Evolutionary conservation across 2,888 invertebrate species (phyloP).

Genomic region (Eristalis pertinax): DNA sequence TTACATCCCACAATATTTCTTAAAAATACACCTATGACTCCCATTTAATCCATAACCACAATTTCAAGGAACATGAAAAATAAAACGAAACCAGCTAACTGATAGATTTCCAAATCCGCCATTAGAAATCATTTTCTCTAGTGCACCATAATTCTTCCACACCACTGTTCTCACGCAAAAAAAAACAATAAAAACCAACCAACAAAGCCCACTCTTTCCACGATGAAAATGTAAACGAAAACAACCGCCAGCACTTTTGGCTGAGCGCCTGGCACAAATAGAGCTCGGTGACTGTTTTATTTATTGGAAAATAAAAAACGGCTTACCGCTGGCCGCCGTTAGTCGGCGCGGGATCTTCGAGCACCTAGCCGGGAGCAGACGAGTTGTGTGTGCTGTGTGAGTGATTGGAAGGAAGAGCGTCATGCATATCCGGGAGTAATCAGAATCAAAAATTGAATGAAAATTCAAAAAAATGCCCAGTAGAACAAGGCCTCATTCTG

Average conservation of each 20-base stretch:
- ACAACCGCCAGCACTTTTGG: slow-evolving; percentile 9
- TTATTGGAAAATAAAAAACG: slow-evolving; percentile 70
- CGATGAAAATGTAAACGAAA: background rate
- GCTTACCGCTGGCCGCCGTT: slow-evolving; percentile 14
- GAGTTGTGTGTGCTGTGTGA: background rate
- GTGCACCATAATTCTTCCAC: background rate
- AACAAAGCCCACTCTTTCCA: background rate
- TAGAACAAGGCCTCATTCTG: background rate
- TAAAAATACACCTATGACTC: no score
- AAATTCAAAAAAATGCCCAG: background rate
- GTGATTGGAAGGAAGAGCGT: background rate
- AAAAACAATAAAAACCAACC: background rate
- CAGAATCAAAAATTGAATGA: background rate
- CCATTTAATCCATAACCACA: no score
- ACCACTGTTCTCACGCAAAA: background rate
- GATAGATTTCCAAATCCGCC: no score
- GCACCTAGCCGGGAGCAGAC: slow-evolving; percentile 31
- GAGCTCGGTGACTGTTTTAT: slow-evolving; percentile 77
- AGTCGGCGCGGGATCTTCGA: slow-evolving; percentile 6
- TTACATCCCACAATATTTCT: no score
- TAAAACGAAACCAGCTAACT: no score
- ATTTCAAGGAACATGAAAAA: no score
- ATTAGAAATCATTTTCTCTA: background rate
- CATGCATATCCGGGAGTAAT: slow-evolving; percentile 2
- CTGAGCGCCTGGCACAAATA: slow-evolving; percentile 75